Base-by-base conservation (phyloP, 2,113 vertebrate species). In the Tichodroma muraria region DNA sequence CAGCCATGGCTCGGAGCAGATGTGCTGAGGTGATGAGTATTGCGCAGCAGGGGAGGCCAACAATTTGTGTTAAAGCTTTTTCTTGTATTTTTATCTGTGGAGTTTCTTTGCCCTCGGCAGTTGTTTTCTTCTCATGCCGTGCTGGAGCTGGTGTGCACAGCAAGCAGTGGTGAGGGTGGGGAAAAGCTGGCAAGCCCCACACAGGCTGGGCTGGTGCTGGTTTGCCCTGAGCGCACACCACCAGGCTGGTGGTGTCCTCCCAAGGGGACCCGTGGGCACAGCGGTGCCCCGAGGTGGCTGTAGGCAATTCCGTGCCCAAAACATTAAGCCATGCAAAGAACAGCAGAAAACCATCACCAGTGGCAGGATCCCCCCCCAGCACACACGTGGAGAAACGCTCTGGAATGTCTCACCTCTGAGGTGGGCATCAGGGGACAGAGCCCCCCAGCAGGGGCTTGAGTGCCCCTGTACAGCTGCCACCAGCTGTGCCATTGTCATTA, bases 311-410 rank as follows among this genome's bases (percentile, higher is more conserved):
- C 0, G 0, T 30, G 42, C 60, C 70, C 16, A 3, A 81, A 73
- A 19, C 23, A 27, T 60, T 1, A 4, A 72, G n/a, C 40, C 27
- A 2, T 3, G 4, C 10, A 24, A 24, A 27, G 45, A 68, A 31
- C n/a, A 50, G 56, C 72, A 20, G 2, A 2, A 50, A 40, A 15
- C 22, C 53, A 6, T 10, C 1, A 7, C 17, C 23, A 42, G 69
- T 0, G 1, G 16, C 9, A 4, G 3, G 5, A n/a, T 9, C 17
- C n/a, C 56, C n/a, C 21, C 85, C 8, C 33, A 35, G 9, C 19
- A 49, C 1, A 1, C 15, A 17, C 0, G 0, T 3, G 27, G 22
- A 61, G 52, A 84, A 76, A 8, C 10, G 0, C 63, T 17, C 16
- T 11, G 63, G 23, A 47, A n/a, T 1, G 15, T 9, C 37, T 31